Conservation (phyloP, 2,113 vertebrate genomes). For the Brachyhypopomus occidentalis region DNA sequence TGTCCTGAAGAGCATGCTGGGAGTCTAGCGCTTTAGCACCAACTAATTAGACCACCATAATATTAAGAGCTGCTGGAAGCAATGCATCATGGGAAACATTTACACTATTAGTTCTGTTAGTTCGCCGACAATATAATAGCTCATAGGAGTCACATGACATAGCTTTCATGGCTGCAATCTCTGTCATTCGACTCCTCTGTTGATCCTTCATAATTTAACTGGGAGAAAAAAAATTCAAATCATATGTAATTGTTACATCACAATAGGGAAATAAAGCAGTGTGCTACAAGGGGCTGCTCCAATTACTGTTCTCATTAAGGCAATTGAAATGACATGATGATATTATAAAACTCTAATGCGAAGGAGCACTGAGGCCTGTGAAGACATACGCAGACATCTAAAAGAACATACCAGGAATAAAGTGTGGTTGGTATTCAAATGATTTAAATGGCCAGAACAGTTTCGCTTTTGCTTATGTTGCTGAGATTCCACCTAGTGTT, state of each 20-base stretch:
- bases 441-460: slow-evolving; percentile 30
- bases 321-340: slow-evolving; percentile 58
- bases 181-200: slow-evolving; percentile 51
- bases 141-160: slow-evolving; percentile 52
- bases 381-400: slow-evolving; percentile 33
- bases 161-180: slow-evolving; percentile 42
- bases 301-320: slow-evolving; percentile 57
- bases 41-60: slow-evolving; percentile 67
- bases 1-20: slow-evolving; percentile 60
- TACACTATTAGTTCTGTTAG: slow-evolving; percentile 55
- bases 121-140: slow-evolving; percentile 57
- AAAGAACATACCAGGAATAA: slow-evolving; percentile 41
- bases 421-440: slow-evolving; percentile 48
- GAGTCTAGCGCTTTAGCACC: slow-evolving; percentile 58
- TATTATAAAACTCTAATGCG: slow-evolving; percentile 57
- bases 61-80: slow-evolving; percentile 61
- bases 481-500: slow-evolving; percentile 21
- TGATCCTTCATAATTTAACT: slow-evolving; percentile 57
- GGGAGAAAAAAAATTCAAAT: slow-evolving; percentile 54
- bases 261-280: slow-evolving; percentile 60
- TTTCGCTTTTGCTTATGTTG: slow-evolving; percentile 30
- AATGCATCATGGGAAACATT: slow-evolving; percentile 62
- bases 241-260: slow-evolving; percentile 59
- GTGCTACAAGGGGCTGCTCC: slow-evolving; percentile 53
- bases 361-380: slow-evolving; percentile 45